Evolutionary conservation across 2,797 vertebrate genomes (phyloP).

Genomic region (Poecile montanus): DNA sequence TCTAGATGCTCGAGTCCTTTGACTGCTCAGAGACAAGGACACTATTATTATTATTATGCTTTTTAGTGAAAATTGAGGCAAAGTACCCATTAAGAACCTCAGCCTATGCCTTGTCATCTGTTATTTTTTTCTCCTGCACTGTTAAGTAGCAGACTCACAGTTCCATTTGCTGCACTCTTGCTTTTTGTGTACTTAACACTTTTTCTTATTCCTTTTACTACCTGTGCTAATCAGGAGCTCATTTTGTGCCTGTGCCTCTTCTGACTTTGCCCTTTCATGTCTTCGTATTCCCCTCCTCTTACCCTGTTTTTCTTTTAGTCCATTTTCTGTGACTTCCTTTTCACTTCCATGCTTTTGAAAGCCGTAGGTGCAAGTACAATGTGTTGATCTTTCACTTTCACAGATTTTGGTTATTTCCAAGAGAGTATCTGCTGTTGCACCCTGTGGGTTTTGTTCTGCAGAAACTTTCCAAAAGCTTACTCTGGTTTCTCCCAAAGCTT

Average conservation of each 20-base stretch:
- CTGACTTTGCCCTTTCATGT: slow-evolving; percentile 50
- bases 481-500: neutral
- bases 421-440: neutral
- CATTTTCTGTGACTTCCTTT: slow-evolving; percentile 52
- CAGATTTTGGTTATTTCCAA: neutral
- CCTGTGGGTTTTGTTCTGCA: neutral
- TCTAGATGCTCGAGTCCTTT: slow-evolving; percentile 19
- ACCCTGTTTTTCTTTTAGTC: slow-evolving; percentile 36
- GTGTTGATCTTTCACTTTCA: slow-evolving; percentile 40
- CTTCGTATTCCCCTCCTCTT: slow-evolving; percentile 25
- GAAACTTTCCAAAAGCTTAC: slow-evolving; percentile 18
- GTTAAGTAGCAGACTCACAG: slow-evolving; percentile 59
- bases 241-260: slow-evolving; percentile 57
- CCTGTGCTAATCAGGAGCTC: slow-evolving; percentile 62
- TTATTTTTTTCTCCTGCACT: slow-evolving; percentile 47
- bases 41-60: slow-evolving; percentile 51
- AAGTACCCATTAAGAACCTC: slow-evolving; percentile 72
- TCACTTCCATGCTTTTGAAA: slow-evolving; percentile 32
- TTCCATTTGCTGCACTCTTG: slow-evolving; percentile 63
- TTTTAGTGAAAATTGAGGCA: slow-evolving; percentile 69
- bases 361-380: slow-evolving; percentile 8
- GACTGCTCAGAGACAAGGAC: slow-evolving; percentile 35
- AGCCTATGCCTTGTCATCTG: slow-evolving; percentile 43
- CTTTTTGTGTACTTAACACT: slow-evolving; percentile 66
- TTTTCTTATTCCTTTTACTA: slow-evolving; percentile 44